Base-by-base conservation (phyloP, 2,888 invertebrate genomes). In the Pilophorus perplexus region DNA sequence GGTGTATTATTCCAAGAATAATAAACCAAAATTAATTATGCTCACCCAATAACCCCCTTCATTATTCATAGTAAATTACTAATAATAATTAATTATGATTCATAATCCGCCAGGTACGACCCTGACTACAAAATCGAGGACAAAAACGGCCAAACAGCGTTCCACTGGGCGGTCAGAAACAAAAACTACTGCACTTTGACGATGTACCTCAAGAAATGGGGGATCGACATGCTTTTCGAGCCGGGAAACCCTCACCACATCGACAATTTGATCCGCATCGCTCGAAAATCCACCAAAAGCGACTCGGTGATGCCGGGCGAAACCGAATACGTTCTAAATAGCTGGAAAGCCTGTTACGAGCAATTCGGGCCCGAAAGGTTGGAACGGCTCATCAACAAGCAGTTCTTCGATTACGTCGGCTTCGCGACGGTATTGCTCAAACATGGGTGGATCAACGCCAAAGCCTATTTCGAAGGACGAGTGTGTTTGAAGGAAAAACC, bases 381-480 rank as follows among this genome's bases (percentile, higher is more conserved):
- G 52, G 18, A 14, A n/a, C 2, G 28, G 8, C 8, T 28, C 18
- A 28, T 52, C 52, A 52, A 52, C 52, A 14, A 23, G 1, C 52
- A 52, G 23, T 52, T 28, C 16, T 52, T 28, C 28, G 52, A 52
- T 28, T 52, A 52, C 52, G 18, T 52, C 52, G 52, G 52, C 12
- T 52, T 52, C 28, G 52, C 52, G 18, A 52, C 52, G 25, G 6
- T 28, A 10, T 1, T 52, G 33, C 14, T 52, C 27, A 28, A 52
- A 18, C 27, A 18, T 16, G 52, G 52, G 18, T 52, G 52, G 52
- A 8, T 10, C n/a, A 28, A 25, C 8, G 25, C 52, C 2, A 14
- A 25, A 25, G 14, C 12, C 4, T 27, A 8, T 52, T 52, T 52
- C 18, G 23, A 22, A 8, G 20, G 48, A n/a, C 2, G 2, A 16